Evolutionary conservation across 2,797 vertebrate genomes (phyloP).

Genomic region (Tarsius wallacei): DNA sequence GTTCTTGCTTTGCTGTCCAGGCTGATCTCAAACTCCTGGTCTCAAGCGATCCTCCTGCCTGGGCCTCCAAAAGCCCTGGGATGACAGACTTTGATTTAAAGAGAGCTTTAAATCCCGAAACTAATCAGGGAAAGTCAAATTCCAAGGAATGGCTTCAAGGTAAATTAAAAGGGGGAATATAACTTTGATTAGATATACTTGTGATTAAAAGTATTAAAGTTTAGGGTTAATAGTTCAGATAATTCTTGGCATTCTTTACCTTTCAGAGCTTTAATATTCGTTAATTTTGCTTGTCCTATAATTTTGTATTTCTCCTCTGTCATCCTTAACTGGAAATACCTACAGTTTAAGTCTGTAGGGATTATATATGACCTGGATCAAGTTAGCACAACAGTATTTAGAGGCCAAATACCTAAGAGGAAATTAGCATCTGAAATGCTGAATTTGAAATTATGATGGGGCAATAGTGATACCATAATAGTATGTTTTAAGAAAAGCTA

Average conservation of each 20-base stretch:
- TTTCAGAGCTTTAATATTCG: background rate
- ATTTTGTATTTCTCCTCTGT: background rate
- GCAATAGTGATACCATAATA: background rate
- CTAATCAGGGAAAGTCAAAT: constrained; percentile 19
- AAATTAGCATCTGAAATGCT: background rate
- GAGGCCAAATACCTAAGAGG: background rate
- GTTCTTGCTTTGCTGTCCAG: background rate
- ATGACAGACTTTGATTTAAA: background rate
- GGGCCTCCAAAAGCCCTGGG: background rate
- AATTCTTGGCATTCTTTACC: background rate
- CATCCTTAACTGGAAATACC: background rate
- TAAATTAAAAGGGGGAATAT: constrained; percentile 48
- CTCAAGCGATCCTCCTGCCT: background rate
- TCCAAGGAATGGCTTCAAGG: background rate
- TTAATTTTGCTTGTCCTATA: background rate
- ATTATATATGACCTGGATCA: background rate
- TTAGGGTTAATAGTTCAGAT: background rate
- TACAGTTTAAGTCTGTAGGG: background rate
- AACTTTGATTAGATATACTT: constrained; percentile 28
- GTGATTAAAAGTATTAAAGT: constrained; percentile 30
- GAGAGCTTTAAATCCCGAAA: constrained; percentile 18
- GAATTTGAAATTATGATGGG: constrained; percentile 4
- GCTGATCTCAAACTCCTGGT: background rate
- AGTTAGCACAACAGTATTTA: background rate
- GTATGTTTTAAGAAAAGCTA: constrained; percentile 1